These are phyloP conservation scores for Monochamus alternatus DNA, from an alignment of 2,888 invertebrate species.

Conservation along the genomic window DNA sequence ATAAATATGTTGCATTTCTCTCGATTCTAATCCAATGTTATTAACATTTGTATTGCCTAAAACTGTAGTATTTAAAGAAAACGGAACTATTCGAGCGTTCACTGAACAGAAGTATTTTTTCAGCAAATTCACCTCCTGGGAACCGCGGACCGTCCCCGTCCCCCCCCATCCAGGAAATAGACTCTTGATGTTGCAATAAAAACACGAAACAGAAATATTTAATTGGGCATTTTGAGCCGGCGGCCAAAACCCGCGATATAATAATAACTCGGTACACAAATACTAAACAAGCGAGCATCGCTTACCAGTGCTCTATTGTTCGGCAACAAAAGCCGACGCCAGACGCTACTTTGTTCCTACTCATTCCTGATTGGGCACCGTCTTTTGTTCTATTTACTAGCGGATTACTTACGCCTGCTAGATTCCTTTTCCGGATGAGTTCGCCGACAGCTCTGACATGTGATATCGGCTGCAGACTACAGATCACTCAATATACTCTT, in stretches of 20 bases:
- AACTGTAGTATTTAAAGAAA: too few relatives aligned
- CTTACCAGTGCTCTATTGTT: slow-evolving; percentile 68
- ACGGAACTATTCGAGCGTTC: too few relatives aligned
- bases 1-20: too few relatives aligned
- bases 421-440: slow-evolving; percentile 64
- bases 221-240: slow-evolving; percentile 67
- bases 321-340: slow-evolving; percentile 67
- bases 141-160: too few relatives aligned
- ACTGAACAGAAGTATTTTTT: too few relatives aligned
- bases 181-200: slow-evolving; percentile 53
- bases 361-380: slow-evolving; percentile 66
- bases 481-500: slow-evolving; percentile 8
- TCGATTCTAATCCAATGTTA: too few relatives aligned
- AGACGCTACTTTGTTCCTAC: slow-evolving; percentile 68
- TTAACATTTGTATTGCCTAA: too few relatives aligned
- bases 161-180: neutral
- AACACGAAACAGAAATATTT: slow-evolving; percentile 66
- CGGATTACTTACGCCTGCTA: slow-evolving; percentile 67
- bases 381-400: slow-evolving; percentile 68
- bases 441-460: slow-evolving; percentile 57
- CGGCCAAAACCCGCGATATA: slow-evolving; percentile 64
- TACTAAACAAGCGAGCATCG: slow-evolving; percentile 69
- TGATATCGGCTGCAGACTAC: slow-evolving; percentile 48
- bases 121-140: too few relatives aligned
- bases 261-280: slow-evolving; percentile 69